A percentile compares a stretch with the other conserved stretches of the same genome.
phyloP scores from a whole-genome alignment of 2,113 vertebrate species.

The Zosterops lateralis region DNA sequence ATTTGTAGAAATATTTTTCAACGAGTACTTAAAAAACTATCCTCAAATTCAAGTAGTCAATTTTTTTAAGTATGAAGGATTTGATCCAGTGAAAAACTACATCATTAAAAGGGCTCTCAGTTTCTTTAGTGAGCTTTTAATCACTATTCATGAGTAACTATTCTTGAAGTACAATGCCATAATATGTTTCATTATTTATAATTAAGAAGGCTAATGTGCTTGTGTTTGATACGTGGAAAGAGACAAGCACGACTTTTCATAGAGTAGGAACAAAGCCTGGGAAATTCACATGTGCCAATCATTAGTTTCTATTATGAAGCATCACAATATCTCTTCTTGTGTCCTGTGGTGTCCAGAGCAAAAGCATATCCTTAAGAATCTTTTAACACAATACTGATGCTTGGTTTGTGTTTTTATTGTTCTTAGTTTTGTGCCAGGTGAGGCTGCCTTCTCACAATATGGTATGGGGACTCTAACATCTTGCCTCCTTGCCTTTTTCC shows the following conservation, averaged over 20 bases:
- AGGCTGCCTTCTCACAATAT: neutral
- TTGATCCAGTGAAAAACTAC: neutral
- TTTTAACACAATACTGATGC: neutral
- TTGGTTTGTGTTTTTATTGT: neutral
- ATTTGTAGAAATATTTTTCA: neutral
- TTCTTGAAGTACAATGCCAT: neutral
- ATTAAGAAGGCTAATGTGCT: neutral
- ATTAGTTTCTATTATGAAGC: neutral
- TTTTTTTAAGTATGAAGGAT: neutral
- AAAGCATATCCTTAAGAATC: neutral
- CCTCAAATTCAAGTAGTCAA: neutral
- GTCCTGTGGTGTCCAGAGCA: neutral
- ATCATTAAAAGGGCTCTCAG: neutral
- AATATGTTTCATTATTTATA: neutral
- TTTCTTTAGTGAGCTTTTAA: neutral
- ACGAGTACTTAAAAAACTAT: neutral
- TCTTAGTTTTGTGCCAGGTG: neutral
- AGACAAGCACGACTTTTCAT: neutral
- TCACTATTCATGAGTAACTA: neutral
- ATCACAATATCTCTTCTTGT: neutral
- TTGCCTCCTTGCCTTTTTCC: neutral
- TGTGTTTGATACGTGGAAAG: neutral
- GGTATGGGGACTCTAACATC: neutral
- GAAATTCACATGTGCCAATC: accelerated
- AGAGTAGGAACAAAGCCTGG: neutral